phyloP scores from a whole-genome alignment of 1,140 invertebrate genomes.

The Caenorhabditis elegans region DNA sequence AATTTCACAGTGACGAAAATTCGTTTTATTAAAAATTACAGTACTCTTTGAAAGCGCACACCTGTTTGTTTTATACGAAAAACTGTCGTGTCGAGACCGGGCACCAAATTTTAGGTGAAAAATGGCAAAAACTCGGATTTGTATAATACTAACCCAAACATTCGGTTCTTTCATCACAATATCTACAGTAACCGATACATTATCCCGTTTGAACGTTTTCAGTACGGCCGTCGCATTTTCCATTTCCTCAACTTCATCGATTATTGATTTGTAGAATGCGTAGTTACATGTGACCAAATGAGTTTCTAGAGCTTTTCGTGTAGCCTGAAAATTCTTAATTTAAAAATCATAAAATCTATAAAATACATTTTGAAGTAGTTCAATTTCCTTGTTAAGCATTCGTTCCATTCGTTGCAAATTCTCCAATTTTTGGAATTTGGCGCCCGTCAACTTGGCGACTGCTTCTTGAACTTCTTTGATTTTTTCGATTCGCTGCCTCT shows the following conservation, averaged over 20 bases:
- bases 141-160: background rate
- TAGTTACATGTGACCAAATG: conserved; percentile 17
- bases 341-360: background rate
- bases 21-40: too few species aligned
- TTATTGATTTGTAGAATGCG: conserved; percentile 12
- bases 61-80: too few species aligned
- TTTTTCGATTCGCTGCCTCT: background rate
- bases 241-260: background rate
- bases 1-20: too few species aligned
- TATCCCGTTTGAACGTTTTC: background rate
- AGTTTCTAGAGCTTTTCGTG: background rate
- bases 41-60: too few species aligned
- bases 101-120: too few species aligned
- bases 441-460: background rate
- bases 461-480: background rate
- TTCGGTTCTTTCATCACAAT: background rate
- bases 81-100: too few species aligned
- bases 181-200: background rate
- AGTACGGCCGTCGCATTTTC: background rate
- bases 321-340: background rate
- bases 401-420: background rate
- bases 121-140: too few species aligned
- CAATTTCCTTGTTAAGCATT: background rate
- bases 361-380: background rate
- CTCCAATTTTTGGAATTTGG: background rate